phyloP scores from a whole-genome alignment of 2,797 vertebrate genomes.

The Siniperca undulata region DNA sequence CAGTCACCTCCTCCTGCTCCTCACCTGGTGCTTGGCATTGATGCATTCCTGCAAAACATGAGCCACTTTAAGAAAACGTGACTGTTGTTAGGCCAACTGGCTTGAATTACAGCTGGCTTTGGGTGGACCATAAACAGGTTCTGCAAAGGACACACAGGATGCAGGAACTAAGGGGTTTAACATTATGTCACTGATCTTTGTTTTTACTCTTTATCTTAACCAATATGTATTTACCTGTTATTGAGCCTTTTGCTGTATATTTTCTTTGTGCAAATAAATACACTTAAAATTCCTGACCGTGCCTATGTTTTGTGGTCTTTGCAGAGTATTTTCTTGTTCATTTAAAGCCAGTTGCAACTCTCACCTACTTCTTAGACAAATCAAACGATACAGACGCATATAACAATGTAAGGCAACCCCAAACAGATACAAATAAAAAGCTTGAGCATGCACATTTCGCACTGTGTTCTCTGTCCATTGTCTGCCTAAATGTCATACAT shows the following conservation, averaged over 20 bases:
- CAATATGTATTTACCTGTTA: not conserved
- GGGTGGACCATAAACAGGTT: not conserved
- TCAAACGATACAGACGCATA: not conserved
- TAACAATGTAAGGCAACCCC: not conserved
- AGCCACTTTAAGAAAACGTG: not conserved
- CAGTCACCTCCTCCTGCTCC: slow-evolving; percentile 70
- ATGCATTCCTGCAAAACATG: slow-evolving; percentile 53
- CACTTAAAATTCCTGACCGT: not conserved
- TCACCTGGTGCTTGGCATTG: slow-evolving; percentile 30
- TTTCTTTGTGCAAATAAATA: not conserved
- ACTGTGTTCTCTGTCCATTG: not conserved
- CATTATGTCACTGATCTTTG: not conserved
- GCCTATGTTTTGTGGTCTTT: not conserved
- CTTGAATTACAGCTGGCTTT: not conserved
- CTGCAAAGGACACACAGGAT: not conserved
- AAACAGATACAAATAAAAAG: not conserved
- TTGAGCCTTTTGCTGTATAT: not conserved
- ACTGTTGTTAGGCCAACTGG: not conserved
- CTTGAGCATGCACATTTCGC: not conserved
- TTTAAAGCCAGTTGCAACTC: not conserved
- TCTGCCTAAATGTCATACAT: not conserved
- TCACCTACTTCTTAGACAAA: no score
- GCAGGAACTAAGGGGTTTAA: not conserved
- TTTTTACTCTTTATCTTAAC: not conserved
- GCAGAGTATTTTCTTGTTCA: not conserved